Base-by-base conservation (phyloP, 92 coral and sea anemone genomes). In the Parazoanthus darwini region DNA sequence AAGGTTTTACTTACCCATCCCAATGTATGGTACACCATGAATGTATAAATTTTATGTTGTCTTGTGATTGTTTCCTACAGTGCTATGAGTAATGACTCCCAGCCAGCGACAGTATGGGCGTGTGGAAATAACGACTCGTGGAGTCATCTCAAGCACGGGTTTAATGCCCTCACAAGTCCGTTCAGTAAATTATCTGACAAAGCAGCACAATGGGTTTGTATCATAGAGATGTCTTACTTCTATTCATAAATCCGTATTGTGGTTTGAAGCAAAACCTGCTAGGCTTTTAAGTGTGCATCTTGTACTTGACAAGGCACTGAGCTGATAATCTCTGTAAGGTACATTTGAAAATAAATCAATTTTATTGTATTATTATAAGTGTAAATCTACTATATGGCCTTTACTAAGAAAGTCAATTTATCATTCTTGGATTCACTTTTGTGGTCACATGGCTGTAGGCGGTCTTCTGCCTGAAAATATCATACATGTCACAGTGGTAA, bases 21-120 rank as follows among this genome's bases (percentile, higher is more conserved):
- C 42, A 39, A 39, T 39, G 42, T 2, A 39, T 54, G 16, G 59
- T 54, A 54, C 59, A 56, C 37, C 35, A 13, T 25, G 80, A 54
- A 29, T 22, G 44, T 48, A 0, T 29, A 29, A 29, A 43, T 50
- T n/a, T n/a, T n/a, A 35, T 48, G 37, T 37, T n/a, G 11, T 80
- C 23, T 67, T 36, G 22, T 54, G 33, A 29, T 25, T 90, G 82
- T 23, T 70, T 23, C 77, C 39, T 43, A 2, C 80, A 97, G 99
- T 78, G 90, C 92, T 35, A 87, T 97, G 77, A 95, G 96, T 81
- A 91, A 86, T 85, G 98, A 97, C 75, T 90, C 96, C 3, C 96
- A 92, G 65, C 93, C 98, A 13, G 88, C 90, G 36, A 95, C 99
- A 26, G 98, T 94, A 2, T 97, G 99, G 99, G 99, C 99, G 16